Evolutionary conservation across 2,797 vertebrate species (phyloP).

Genomic region (Oryzias sinensis): DNA sequence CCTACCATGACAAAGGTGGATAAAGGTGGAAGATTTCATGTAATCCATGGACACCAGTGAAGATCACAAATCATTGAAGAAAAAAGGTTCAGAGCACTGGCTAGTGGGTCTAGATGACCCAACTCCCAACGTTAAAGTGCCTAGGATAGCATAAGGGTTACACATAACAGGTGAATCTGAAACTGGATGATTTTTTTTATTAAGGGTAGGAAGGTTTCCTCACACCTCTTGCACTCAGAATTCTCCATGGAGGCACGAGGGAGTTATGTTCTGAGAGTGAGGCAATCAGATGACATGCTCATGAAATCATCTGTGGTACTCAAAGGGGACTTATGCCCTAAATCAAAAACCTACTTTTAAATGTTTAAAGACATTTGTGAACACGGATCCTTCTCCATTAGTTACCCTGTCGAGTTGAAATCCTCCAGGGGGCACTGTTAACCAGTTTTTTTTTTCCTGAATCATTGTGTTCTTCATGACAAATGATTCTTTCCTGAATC

Average conservation of each 20-base stretch:
- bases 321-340: conserved; percentile 1
- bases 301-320: conserved; percentile 12
- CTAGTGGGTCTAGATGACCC: too few relatives aligned
- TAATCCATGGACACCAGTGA: too few relatives aligned
- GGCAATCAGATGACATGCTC: conserved; percentile 1
- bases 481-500: conserved; percentile 1
- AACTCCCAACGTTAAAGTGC: too few relatives aligned
- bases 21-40: too few relatives aligned
- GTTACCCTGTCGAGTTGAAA: background rate
- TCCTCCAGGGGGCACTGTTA: conserved; percentile 72
- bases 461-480: conserved; percentile 5
- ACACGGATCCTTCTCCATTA: background rate
- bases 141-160: too few relatives aligned
- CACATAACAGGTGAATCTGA: too few relatives aligned
- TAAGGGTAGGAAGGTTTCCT: too few relatives aligned
- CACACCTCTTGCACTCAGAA: too few relatives aligned
- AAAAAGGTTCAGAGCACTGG: too few relatives aligned
- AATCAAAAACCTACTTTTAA: background rate
- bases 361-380: conserved; percentile 1
- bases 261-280: conserved; percentile 1
- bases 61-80: too few relatives aligned
- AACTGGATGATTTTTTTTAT: too few relatives aligned
- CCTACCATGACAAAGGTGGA: too few relatives aligned
- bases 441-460: conserved; percentile 42
- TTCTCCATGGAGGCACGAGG: conserved; percentile 9